phyloP scores from a whole-genome alignment of 2,113 vertebrate genomes.

The Petroica traversi region DNA sequence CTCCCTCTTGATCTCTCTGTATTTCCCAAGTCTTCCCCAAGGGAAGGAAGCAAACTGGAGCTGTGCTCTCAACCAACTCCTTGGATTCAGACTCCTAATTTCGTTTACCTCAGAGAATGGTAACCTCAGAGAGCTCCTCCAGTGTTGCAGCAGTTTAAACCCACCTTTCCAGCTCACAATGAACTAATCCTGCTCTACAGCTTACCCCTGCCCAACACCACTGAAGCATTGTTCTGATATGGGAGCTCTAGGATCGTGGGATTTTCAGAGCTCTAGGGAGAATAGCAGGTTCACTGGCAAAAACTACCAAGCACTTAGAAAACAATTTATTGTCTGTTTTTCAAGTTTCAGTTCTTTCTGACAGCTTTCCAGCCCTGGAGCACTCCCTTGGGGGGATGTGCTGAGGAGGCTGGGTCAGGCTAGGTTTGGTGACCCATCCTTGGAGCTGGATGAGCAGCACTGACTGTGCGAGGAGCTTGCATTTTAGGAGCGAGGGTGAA shows the following conservation, averaged over 20 bases:
- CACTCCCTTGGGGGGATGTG: not conserved
- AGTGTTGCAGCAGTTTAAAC: not conserved
- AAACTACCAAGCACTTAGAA: not conserved
- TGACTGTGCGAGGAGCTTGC: not conserved
- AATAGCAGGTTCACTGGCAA: not conserved
- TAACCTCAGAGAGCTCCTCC: not conserved
- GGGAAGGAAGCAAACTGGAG: not conserved
- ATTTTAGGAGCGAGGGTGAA: not conserved
- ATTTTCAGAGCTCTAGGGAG: not conserved
- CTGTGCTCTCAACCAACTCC: not conserved
- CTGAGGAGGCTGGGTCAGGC: not conserved
- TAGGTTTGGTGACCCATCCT: not conserved
- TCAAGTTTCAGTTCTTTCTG: not conserved
- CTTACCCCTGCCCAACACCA: not conserved
- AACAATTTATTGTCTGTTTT: not conserved
- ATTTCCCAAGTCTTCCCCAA: conserved; percentile 8
- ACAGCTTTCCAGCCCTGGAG: not conserved
- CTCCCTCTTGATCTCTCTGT: conserved; percentile 18
- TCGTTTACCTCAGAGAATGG: not conserved
- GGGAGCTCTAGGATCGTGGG: not conserved
- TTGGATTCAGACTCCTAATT: not conserved
- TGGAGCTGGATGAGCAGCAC: not conserved
- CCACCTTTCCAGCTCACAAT: not conserved
- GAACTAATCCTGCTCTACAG: not conserved
- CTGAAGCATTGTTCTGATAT: not conserved